Conservation (phyloP, 1,140 invertebrate genomes). For the Agrilus planipennis region DNA sequence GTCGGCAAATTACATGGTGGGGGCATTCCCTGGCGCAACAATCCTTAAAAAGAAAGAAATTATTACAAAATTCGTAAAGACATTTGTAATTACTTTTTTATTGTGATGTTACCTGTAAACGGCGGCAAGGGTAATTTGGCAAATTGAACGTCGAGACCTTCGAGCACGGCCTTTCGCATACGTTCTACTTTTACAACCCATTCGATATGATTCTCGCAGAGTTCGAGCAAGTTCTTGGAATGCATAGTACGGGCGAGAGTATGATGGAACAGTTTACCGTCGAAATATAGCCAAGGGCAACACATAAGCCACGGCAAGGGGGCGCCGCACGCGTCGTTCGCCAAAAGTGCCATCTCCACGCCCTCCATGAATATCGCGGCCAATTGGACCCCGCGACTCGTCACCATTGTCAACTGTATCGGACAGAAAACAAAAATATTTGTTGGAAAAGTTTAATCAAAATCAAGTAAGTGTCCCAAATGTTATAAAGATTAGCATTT, state of each 20-base stretch:
- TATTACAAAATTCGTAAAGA: not conserved
- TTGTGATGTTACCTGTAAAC: conserved; percentile 13
- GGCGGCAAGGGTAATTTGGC: conserved; percentile 25
- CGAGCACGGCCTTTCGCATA: conserved; percentile 76
- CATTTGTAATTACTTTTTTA: not conserved
- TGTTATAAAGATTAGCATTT: not conserved
- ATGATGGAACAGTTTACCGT: conserved; percentile 83
- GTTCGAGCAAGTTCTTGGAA: conserved; percentile 58
- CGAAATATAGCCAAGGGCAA: conserved; percentile 85
- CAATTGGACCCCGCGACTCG: conserved; percentile 69
- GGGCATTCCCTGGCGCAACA: conserved; percentile 19
- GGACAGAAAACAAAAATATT: conserved; percentile 16
- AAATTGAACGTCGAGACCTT: conserved; percentile 60
- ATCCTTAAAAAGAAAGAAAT: conserved; percentile 4
- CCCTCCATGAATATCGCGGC: conserved; percentile 81
- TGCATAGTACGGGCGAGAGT: conserved; percentile 56
- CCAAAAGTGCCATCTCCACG: conserved; percentile 74
- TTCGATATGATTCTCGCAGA: conserved; percentile 71
- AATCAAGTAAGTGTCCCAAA: no score
- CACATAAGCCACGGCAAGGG: conserved; percentile 82
- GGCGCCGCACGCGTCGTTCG: conserved; percentile 85
- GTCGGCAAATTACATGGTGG: conserved; percentile 26
- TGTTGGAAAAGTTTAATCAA: not conserved
- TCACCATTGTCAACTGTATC: conserved; percentile 59
- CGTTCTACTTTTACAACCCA: conserved; percentile 76